Evolutionary conservation across 2,888 invertebrate genomes (phyloP), one percentile per base, ranked within the genome.

Genomic region (Phania funesta): DNA sequence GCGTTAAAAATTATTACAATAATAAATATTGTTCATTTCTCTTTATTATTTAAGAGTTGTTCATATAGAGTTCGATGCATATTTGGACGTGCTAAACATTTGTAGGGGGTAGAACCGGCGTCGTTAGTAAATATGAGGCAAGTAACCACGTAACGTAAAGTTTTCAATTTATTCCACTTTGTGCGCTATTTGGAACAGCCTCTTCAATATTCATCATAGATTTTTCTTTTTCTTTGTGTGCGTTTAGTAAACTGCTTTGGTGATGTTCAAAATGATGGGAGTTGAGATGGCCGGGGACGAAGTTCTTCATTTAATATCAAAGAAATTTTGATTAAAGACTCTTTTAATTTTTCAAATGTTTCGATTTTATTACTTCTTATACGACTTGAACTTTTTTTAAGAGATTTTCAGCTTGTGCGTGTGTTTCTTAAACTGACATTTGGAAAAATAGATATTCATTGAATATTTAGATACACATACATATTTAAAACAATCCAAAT

Each of bases 101-200:
- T 54, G n/a, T 48, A 29, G 22, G 44, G 38, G 38, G 16, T 18
- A 35, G 24, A 74, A 24, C 24, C 16, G 73, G 18, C 41, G 24
- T 22, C 16, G 22, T 50, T 46, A 38, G n/a, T 18, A 32, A 24
- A 24, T 58, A 50, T 41, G 50, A 29, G 67, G 41, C 76, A 64
- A 78, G 54, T 56, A 56, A 70, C 62, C 20, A 62, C 48, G 41
- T 75, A 74, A 73, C 64, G 56, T 65, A 67, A 46, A 11, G 50
- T 50, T 38, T 58, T 38, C 13, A 58, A 26, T 76, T 50, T 67
- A 44, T 46, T 38, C 11, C n/a, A 58, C 29, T 50, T 38, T 56
- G 9, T 38, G 18, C 26, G 20, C 64, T 65, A 56, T 54, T 56
- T 35, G 38, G 26, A 75, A 9, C 35, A 75, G 35, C 4, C n/a